phyloP scores from a whole-genome alignment of 1,140 invertebrate species.

The Frieseomelitta varia region DNA sequence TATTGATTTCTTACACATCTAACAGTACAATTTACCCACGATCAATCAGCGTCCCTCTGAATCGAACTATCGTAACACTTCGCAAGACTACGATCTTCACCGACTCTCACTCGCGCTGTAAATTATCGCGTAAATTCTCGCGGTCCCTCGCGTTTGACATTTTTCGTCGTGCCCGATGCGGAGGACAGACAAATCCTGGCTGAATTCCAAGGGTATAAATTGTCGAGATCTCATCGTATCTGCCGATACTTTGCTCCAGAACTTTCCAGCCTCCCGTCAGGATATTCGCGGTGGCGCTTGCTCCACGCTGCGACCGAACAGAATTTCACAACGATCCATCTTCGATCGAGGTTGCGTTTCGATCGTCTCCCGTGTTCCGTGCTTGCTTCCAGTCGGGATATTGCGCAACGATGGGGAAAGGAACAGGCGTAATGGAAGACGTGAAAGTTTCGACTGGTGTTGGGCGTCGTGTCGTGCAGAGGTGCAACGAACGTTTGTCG shows the following conservation, averaged over 20 bases:
- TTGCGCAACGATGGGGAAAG: conserved; percentile 40
- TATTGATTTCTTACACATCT: no score
- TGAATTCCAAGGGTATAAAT: conserved; percentile 62
- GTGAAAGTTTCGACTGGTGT: conserved; percentile 41
- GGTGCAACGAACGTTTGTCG: neutral
- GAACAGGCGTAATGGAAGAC: conserved; percentile 26
- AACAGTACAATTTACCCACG: neutral
- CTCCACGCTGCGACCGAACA: neutral
- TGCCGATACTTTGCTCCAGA: conserved; percentile 42
- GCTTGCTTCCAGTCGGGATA: neutral
- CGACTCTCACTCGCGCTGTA: neutral
- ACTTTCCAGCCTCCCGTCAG: conserved; percentile 27
- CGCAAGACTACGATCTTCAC: neutral
- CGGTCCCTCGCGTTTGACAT: conserved; percentile 43
- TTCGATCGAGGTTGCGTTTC: conserved; percentile 24
- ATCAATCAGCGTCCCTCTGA: neutral
- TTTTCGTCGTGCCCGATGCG: conserved; percentile 35
- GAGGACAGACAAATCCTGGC: conserved; percentile 43
- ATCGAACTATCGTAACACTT: neutral
- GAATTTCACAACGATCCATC: conserved; percentile 24
- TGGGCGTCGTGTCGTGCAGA: neutral
- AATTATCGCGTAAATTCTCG: conserved; percentile 18
- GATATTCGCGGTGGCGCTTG: neutral
- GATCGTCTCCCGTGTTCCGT: neutral
- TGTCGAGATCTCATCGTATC: conserved; percentile 62